A percentile compares a stretch with the other conserved stretches of the same genome.
These are phyloP conservation scores for Anguilla megastoma DNA, from an alignment of 2,797 vertebrate genomes.

Conservation along the genomic window DNA sequence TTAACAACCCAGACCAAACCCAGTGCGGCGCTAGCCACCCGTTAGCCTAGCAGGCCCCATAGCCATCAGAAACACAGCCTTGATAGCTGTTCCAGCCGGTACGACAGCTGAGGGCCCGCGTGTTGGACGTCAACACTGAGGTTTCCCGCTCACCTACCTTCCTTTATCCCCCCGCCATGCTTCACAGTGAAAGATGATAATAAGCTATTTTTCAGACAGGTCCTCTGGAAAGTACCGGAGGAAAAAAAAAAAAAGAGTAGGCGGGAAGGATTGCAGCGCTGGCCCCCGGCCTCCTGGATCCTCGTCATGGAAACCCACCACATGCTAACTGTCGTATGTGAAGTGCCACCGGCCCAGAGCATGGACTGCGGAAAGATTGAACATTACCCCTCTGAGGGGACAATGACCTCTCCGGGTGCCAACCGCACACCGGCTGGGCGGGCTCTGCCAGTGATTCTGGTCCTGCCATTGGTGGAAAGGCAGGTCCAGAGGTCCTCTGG, in stretches of 20 bases:
- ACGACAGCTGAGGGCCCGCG: not conserved
- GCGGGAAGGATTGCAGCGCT: slow-evolving; percentile 61
- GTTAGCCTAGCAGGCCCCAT: not conserved
- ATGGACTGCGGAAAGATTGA: slow-evolving; percentile 50
- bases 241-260: not conserved
- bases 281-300: slow-evolving; percentile 73
- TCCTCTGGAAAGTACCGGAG: not conserved
- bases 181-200: not conserved
- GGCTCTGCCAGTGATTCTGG: slow-evolving; percentile 13
- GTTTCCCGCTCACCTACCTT: not conserved
- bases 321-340: slow-evolving; percentile 75
- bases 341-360: slow-evolving; percentile 60
- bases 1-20: not conserved
- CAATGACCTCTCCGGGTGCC: slow-evolving; percentile 67
- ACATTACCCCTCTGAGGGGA: slow-evolving; percentile 62
- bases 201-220: not conserved
- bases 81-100: too few species aligned
- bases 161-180: not conserved
- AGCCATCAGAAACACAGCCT: not conserved
- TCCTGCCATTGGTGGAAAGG: slow-evolving; percentile 51
- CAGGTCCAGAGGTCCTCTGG: slow-evolving; percentile 54
- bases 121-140: not conserved
- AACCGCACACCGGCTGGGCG: slow-evolving; percentile 42
- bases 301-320: slow-evolving; percentile 71
- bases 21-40: too few species aligned